phyloP scores from a whole-genome alignment of 1,140 invertebrate species.

The Pseudomyrmex sp. region DNA sequence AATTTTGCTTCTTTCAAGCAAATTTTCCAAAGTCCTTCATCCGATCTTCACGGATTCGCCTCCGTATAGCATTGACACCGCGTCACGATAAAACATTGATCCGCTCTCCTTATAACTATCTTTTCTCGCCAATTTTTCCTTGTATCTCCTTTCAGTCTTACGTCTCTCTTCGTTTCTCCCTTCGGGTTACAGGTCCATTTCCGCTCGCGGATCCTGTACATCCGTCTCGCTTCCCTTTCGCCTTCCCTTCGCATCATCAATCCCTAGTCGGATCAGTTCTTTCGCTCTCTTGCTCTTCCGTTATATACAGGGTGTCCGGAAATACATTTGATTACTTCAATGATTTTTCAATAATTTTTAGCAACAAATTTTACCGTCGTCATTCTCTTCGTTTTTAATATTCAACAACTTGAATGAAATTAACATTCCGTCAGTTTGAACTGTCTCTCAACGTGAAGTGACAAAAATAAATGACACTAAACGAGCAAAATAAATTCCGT shows the following conservation, averaged over 20 bases:
- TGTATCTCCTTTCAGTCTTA: slow-evolving; percentile 34
- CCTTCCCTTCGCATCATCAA: not conserved
- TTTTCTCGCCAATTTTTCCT: slow-evolving; percentile 24
- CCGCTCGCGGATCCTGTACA: slow-evolving; percentile 37
- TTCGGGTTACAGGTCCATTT: slow-evolving; percentile 7
- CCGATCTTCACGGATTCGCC: not conserved
- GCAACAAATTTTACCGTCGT: not conserved
- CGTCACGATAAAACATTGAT: slow-evolving; percentile 47
- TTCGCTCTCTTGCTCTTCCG: slow-evolving; percentile 34
- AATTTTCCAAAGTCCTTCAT: not conserved
- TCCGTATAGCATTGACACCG: slow-evolving; percentile 17
- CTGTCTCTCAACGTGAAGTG: too few species aligned
- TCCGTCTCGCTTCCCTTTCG: slow-evolving; percentile 30
- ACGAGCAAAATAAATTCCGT: too few species aligned
- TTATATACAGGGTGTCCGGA: slow-evolving; percentile 26
- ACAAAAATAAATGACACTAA: too few species aligned
- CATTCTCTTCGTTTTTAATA: not conserved
- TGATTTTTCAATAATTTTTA: not conserved
- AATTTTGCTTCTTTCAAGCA: not conserved
- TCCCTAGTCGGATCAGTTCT: slow-evolving; percentile 43
- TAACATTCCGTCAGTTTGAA: not conserved
- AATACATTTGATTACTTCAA: not conserved
- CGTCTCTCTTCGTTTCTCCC: slow-evolving; percentile 22
- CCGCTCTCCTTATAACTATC: not conserved
- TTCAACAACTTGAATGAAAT: not conserved